A percentile compares a stretch with the other conserved stretches of the same genome.
phyloP scores from a whole-genome alignment of 2,797 vertebrate genomes.

The Antrozous pallidus region DNA sequence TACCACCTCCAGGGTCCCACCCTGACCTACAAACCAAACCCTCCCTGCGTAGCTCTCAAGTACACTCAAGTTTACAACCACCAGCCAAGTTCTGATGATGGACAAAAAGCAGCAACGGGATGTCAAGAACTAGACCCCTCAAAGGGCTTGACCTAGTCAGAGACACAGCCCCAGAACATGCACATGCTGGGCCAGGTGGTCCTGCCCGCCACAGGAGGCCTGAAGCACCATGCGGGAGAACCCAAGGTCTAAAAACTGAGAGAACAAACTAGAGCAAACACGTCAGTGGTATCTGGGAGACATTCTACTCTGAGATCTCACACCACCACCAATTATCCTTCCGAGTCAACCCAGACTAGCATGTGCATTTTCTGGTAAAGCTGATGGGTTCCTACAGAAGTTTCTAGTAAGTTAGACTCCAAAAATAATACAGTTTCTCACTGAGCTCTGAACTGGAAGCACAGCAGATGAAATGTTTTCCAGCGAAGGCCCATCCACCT shows the following conservation, averaged over 20 bases:
- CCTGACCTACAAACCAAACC: neutral
- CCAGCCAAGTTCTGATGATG: neutral
- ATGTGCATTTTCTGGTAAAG: neutral
- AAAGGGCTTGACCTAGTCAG: neutral
- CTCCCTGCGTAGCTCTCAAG: neutral
- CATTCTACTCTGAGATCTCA: neutral
- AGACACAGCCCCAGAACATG: neutral
- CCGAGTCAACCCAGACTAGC: neutral
- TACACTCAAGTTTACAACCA: neutral
- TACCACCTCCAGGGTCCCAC: neutral
- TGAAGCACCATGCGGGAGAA: neutral
- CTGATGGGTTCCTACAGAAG: neutral
- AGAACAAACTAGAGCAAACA: neutral
- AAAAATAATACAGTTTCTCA: neutral
- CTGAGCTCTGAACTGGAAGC: neutral
- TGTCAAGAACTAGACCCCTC: neutral
- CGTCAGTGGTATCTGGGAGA: neutral
- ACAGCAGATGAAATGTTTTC: neutral
- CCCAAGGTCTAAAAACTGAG: neutral
- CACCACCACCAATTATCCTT: neutral
- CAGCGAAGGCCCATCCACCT: accelerated
- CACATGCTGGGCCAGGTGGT: neutral
- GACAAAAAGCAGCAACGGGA: neutral
- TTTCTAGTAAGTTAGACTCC: neutral
- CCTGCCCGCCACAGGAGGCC: neutral